Percentiles rank a stretch among this genome's conserved stretches.
These are phyloP conservation scores for Conops quadrifasciatus DNA, from an alignment of 2,888 invertebrate species.

Conservation along the genomic window DNA sequence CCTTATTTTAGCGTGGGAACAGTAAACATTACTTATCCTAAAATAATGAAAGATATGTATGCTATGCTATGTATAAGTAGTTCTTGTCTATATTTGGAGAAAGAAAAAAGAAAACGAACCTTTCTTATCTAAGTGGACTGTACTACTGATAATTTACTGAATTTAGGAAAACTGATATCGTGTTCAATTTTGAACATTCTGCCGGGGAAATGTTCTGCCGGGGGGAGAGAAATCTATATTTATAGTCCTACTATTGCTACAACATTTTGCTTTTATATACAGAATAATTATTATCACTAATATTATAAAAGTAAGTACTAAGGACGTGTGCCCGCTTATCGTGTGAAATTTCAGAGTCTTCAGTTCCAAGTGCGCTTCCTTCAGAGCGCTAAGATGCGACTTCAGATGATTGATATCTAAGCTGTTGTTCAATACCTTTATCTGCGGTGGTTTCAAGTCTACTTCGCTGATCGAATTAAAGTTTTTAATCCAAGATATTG, in stretches of 20 bases:
- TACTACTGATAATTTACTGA: too few species aligned
- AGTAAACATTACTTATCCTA: too few species aligned
- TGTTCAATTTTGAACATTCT: slow-evolving; percentile 9
- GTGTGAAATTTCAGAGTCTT: not conserved
- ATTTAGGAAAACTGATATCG: not conserved
- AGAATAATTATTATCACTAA: not conserved
- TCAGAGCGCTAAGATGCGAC: not conserved
- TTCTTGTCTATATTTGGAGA: too few species aligned
- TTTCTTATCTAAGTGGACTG: too few species aligned
- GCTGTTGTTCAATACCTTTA: not conserved
- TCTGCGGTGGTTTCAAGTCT: not conserved
- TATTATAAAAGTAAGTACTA: not conserved
- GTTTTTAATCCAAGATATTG: not conserved
- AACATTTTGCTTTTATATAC: not conserved
- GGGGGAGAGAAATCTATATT: not conserved
- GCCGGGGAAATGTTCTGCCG: slow-evolving; percentile 10
- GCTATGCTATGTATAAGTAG: too few species aligned
- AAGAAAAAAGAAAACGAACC: too few species aligned
- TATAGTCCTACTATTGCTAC: not conserved
- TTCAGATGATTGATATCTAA: not conserved
- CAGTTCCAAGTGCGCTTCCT: not conserved
- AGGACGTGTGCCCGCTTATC: not conserved
- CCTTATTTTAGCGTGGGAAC: too few species aligned
- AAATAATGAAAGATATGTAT: too few species aligned
- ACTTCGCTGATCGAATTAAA: not conserved